Conservation (phyloP, 92 coral and sea anemone species). For the Bergia puertoricense region DNA sequence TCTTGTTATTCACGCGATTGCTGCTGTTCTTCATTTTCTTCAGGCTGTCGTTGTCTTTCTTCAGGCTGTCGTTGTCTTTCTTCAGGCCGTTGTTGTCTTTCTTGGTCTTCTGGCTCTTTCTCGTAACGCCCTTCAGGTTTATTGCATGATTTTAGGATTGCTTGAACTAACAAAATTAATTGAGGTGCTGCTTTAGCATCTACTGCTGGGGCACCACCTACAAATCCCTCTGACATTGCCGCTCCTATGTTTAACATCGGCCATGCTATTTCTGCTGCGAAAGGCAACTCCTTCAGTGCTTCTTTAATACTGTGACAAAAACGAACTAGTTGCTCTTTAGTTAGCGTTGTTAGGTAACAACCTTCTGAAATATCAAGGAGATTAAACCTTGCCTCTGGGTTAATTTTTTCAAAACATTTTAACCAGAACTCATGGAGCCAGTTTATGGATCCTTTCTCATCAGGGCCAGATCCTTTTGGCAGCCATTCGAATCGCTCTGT, state of each 20-base stretch:
- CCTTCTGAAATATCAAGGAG: neutral
- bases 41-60: no score
- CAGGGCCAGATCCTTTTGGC: neutral
- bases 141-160: no score
- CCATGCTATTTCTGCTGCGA: neutral
- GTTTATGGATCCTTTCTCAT: neutral
- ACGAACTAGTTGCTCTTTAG: neutral
- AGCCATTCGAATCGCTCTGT: neutral
- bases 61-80: no score
- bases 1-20: no score
- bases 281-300: neutral
- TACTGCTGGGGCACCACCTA: no score
- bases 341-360: neutral
- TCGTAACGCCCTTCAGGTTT: no score
- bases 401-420: neutral
- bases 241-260: neutral
- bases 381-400: neutral
- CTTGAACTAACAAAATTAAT: no score
- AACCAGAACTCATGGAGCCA: conserved; percentile 4
- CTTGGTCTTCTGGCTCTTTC: no score
- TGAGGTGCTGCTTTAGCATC: no score
- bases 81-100: no score
- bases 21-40: no score
- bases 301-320: neutral
- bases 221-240: no score